Evolutionary conservation across 2,113 vertebrate genomes (phyloP).

Genomic region (Bostrychus sinensis): DNA sequence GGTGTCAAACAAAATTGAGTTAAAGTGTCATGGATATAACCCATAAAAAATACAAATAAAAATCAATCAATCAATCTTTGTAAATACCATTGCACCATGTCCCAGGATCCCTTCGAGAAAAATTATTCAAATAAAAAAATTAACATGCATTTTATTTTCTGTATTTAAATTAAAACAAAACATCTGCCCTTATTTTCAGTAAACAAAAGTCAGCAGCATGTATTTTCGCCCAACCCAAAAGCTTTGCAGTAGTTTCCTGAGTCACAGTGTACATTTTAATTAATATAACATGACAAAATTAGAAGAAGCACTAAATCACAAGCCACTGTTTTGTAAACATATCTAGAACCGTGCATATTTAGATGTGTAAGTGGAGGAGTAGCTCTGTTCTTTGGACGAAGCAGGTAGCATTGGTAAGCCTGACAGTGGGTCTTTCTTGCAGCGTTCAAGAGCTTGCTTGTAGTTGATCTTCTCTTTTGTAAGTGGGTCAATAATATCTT

Average conservation of each 20-base stretch:
- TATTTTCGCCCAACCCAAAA: slow-evolving; percentile 47
- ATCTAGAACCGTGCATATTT: slow-evolving; percentile 63
- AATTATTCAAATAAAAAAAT: slow-evolving; percentile 48
- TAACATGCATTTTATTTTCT: slow-evolving; percentile 39
- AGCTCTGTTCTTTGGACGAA: slow-evolving; percentile 60
- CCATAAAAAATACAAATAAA: slow-evolving; percentile 60
- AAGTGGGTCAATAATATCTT: slow-evolving; percentile 88
- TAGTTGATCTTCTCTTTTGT: slow-evolving; percentile 92
- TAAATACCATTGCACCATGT: slow-evolving; percentile 69
- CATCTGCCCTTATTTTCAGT: slow-evolving; percentile 59
- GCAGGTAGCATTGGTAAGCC: slow-evolving; percentile 87
- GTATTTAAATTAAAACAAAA: slow-evolving; percentile 61
- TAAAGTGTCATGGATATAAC: slow-evolving; percentile 44
- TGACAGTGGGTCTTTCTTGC: slow-evolving; percentile 82
- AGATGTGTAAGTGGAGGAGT: slow-evolving; percentile 46
- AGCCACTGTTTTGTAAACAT: slow-evolving; percentile 55
- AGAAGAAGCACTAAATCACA: slow-evolving; percentile 10
- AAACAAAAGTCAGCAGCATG: slow-evolving; percentile 71
- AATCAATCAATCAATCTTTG: slow-evolving; percentile 51
- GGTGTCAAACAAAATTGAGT: slow-evolving; percentile 65
- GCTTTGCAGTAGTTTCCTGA: slow-evolving; percentile 62
- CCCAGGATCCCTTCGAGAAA: slow-evolving; percentile 70
- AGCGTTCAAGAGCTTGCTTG: slow-evolving; percentile 90
- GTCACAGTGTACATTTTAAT: slow-evolving; percentile 53
- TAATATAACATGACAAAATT: background rate